Conservation (phyloP, 2,888 invertebrate species). For the Hemicrepidius hirtus region DNA sequence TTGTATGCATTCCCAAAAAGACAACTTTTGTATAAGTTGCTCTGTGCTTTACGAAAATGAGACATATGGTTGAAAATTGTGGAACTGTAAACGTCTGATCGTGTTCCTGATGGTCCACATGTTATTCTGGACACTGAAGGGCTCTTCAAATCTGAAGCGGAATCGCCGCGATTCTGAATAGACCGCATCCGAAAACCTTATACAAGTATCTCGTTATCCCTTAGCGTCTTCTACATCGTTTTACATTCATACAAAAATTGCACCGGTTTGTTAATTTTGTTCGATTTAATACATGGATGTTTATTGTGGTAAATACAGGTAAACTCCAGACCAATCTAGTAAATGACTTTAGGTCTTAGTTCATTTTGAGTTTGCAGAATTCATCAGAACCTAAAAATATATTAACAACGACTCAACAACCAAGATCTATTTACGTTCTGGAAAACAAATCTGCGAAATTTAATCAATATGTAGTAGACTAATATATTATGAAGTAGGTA, state of each 20-base stretch:
- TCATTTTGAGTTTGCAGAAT: too few species aligned
- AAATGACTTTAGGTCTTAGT: too few species aligned
- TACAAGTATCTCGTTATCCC: constrained; percentile 69
- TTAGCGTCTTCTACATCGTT: constrained; percentile 47
- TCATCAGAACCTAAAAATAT: too few species aligned
- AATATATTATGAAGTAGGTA: too few species aligned
- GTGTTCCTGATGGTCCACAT: constrained; percentile 42
- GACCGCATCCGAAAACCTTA: constrained; percentile 63
- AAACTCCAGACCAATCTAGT: background rate
- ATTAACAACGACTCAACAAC: too few species aligned
- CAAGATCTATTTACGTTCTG: too few species aligned
- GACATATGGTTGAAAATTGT: constrained; percentile 36
- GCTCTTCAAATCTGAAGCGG: constrained; percentile 61
- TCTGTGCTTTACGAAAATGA: constrained; percentile 10
- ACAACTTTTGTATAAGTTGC: constrained; percentile 39
- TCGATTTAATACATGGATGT: background rate
- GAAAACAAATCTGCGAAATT: too few species aligned
- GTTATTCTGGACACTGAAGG: constrained; percentile 63
- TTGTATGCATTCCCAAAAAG: constrained; percentile 35
- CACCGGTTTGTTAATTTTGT: constrained; percentile 30
- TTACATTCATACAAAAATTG: constrained; percentile 28
- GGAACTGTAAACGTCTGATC: constrained; percentile 39
- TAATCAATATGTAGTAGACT: too few species aligned
- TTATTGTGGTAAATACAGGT: background rate
- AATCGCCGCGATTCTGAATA: constrained; percentile 62